Evolutionary conservation across 2,113 vertebrate species (phyloP), one percentile per base, ranked within the genome.

Genomic region (Sisor rabdophorus): DNA sequence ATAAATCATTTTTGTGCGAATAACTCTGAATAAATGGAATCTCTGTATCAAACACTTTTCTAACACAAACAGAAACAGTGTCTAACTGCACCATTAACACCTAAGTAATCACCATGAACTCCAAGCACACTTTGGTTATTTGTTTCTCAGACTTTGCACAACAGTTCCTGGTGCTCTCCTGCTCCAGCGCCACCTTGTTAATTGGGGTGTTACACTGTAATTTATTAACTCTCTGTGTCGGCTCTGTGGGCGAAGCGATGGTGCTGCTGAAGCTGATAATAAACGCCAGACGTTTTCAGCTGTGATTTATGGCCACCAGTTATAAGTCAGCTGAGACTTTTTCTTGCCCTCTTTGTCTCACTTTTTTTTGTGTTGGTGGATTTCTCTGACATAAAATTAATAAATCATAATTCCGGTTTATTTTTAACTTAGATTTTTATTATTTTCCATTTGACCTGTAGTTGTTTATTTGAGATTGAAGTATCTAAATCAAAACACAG

Each of bases 291-390:
- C 68, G 65, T 79, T 79, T 81, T 79, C 73, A 75, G 68, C n/a
- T 53, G n/a, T 86, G 83, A 86, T 79, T 85, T 81, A 82, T 82
- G 73, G 54, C 32, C 36, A 59, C 60, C 40, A 71, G 58, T 69
- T 81, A 84, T 82, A 84, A 79, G 82, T 82, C 82, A 74, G 32
- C 17, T 47, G 68, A 32, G 61, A 54, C 59, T 79, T 73, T 26
- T 59, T 74, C 61, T 13, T 20, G 65, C 73, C n/a, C n/a, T n/a
- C n/a, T n/a, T n/a, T n/a, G n/a, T n/a, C n/a, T n/a, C n/a, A n/a
- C n/a, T n/a, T n/a, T 70, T 64, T 68, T 75, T 82, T 72, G 70
- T 16, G 24, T 5, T 48, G 20, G 17, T 59, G 44, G 36, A 40
- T 47, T 40, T n/a, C 44, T 36, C 15, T 30, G n/a, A n/a, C n/a